phyloP scores from a whole-genome alignment of 2,113 vertebrate species.

The Fulmarus glacialis region DNA sequence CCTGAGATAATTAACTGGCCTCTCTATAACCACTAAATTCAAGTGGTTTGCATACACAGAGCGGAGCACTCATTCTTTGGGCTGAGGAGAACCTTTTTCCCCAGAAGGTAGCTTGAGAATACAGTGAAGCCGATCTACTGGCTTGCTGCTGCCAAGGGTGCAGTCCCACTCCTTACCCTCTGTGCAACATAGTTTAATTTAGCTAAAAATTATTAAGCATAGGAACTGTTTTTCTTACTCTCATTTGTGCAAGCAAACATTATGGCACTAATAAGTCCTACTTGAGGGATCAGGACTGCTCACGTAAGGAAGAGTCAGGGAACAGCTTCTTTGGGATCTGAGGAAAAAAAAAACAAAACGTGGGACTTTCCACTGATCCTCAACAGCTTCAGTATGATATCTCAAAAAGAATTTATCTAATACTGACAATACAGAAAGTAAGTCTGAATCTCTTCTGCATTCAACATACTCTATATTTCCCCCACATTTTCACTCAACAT shows the following conservation, averaged over 20 bases:
- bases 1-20: constrained; percentile 44
- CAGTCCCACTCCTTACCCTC: background rate
- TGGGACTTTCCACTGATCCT: background rate
- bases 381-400: background rate
- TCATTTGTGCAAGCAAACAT: background rate
- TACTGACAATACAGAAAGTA: background rate
- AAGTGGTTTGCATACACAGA: constrained; percentile 22
- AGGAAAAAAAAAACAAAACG: background rate
- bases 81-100: background rate
- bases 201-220: background rate
- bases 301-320: background rate
- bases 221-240: background rate
- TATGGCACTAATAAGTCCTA: background rate
- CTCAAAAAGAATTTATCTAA: background rate
- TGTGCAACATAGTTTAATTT: background rate
- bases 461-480: background rate
- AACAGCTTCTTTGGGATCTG: background rate
- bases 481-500: background rate
- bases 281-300: background rate
- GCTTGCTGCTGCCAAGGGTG: background rate
- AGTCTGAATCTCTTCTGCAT: background rate
- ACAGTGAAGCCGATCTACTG: background rate
- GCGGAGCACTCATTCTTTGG: background rate
- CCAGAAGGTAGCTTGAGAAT: background rate
- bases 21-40: background rate